Conservation (phyloP, 2,797 vertebrate genomes). For the Acanthiza pusilla region DNA sequence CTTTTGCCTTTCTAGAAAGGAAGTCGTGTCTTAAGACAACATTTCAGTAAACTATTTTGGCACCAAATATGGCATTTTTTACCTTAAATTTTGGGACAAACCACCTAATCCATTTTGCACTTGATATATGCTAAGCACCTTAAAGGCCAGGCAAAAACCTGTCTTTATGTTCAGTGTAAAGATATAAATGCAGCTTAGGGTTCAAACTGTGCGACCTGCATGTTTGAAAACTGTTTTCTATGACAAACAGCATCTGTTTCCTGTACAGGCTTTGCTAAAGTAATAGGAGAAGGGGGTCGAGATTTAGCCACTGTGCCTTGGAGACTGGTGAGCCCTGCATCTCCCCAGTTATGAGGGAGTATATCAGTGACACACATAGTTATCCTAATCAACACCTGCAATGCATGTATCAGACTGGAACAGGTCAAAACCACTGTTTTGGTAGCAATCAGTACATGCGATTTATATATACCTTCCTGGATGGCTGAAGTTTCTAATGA, state of each 20-base stretch:
- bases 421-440: not conserved
- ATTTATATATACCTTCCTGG: not conserved
- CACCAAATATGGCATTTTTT: not conserved
- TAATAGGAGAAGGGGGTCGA: not conserved
- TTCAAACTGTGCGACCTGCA: not conserved
- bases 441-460: not conserved
- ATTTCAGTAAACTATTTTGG: not conserved
- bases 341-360: not conserved
- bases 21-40: not conserved
- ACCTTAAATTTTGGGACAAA: not conserved
- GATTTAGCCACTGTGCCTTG: not conserved
- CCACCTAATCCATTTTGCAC: not conserved
- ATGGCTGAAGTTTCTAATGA: not conserved
- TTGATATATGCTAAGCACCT: not conserved
- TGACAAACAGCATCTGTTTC: not conserved
- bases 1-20: not conserved
- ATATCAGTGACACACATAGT: rapidly evolving
- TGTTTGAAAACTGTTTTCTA: not conserved
- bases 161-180: not conserved
- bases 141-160: not conserved
- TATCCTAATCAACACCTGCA: not conserved
- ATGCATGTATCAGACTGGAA: not conserved
- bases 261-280: not conserved
- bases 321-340: not conserved
- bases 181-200: not conserved